These are phyloP conservation scores for Dipus sagitta DNA, from an alignment of 2,797 vertebrate genomes.

Conservation along the genomic window DNA sequence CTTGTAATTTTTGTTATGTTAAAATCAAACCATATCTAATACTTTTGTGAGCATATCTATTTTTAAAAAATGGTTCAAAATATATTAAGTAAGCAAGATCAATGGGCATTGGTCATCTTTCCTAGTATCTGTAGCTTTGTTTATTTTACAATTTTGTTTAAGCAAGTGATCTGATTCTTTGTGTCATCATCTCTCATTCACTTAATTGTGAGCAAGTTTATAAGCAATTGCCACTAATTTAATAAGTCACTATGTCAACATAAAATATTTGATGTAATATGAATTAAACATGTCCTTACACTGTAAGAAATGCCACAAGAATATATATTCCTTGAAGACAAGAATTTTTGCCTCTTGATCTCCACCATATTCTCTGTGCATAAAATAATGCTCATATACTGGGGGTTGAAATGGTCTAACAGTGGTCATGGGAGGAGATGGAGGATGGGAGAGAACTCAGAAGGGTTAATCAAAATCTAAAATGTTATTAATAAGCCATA, in stretches of 20 bases:
- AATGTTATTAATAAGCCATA: too few relatives aligned
- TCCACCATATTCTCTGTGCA: neutral
- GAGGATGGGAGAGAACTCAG: too few relatives aligned
- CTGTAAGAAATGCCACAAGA: neutral
- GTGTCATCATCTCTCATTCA: slow-evolving; percentile 17
- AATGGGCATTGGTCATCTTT: slow-evolving; percentile 21
- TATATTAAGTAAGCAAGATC: slow-evolving; percentile 13
- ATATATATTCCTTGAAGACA: neutral
- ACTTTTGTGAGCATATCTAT: slow-evolving; percentile 13
- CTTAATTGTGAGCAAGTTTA: slow-evolving; percentile 37
- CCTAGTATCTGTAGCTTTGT: slow-evolving; percentile 25
- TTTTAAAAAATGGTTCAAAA: neutral
- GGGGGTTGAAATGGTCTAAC: too few relatives aligned
- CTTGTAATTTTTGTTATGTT: neutral
- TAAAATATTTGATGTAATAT: neutral
- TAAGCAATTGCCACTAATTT: neutral
- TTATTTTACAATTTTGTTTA: neutral
- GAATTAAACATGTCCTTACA: neutral
- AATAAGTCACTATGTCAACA: neutral
- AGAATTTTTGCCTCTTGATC: neutral
- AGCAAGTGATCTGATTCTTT: slow-evolving; percentile 48
- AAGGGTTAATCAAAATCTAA: too few relatives aligned
- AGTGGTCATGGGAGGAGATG: too few relatives aligned
- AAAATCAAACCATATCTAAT: slow-evolving; percentile 40
- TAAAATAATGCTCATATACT: neutral